Base-by-base conservation (phyloP, 1,140 invertebrate genomes). In the Penaeus japonicus region DNA sequence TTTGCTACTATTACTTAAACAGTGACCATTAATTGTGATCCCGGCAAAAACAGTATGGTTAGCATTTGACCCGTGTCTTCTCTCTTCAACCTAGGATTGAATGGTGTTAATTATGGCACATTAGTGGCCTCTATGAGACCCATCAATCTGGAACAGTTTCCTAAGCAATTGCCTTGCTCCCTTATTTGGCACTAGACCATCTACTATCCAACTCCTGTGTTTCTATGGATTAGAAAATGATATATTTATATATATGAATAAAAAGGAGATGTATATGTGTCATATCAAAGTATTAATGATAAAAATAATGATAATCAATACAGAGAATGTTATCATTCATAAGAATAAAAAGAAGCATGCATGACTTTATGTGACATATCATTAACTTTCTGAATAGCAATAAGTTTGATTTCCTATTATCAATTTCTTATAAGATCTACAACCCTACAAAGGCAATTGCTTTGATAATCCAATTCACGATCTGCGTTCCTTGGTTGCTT, bases 91-190 rank as follows among this genome's bases (percentile, higher is more conserved):
- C 80, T 83, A 88, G 62, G 87, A 88, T 59, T 88, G 87, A 88
- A 88, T 83, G 65, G 79, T 88, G 80, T 83, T 82, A 83, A 87
- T 88, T 88, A 88, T 88, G 87, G 87, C 87, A 88, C 87, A 77
- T 83, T 78, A 83, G 87, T 75, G 81, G 78, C 87, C 87, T 84
- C 87, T 88, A 83, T 22, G 70, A 83, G 70, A 81, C 53, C 80
- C 30, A 24, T 53, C 32, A 57, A 77, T 70, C 70, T 53, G 65
- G 83, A 30, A 88, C 87, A 88, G 87, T 59, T 83, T 75, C 87
- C 75, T 32, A 88, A 83, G 80, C 87, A 88, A 55, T 73, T 88
- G 87, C 87, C 87, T 88, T 82, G 87, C 65, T 78, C 20, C 30
- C 47, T 83, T 35, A 88, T 35, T 77, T 32, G 54, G 24, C 27